Base-by-base conservation (phyloP, 2,113 vertebrate species). In the Brachypteracias leptosomus region DNA sequence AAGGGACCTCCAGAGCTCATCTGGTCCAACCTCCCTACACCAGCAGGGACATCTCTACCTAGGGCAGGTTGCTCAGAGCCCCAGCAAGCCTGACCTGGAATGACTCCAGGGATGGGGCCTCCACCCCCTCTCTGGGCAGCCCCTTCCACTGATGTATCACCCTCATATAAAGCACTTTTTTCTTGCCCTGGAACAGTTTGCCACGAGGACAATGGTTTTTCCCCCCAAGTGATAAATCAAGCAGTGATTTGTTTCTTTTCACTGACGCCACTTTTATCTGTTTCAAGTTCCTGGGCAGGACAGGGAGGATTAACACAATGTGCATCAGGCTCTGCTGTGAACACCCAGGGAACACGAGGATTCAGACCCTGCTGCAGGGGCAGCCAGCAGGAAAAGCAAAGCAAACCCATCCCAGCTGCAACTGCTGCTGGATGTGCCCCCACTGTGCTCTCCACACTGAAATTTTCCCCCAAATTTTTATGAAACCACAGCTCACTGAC, bases 101-200 rank as follows among this genome's bases (percentile, higher is more conserved):
- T n/a, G n/a, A n/a, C n/a, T n/a, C n/a, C n/a, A n/a, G n/a, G n/a
- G n/a, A n/a, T n/a, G n/a, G n/a, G n/a, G n/a, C n/a, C n/a, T n/a
- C n/a, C n/a, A n/a, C n/a, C n/a, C n/a, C n/a, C n/a, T n/a, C n/a
- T n/a, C n/a, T n/a, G n/a, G n/a, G n/a, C n/a, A n/a, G n/a, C n/a
- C n/a, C n/a, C n/a, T n/a, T n/a, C n/a, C n/a, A n/a, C n/a, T n/a
- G n/a, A n/a, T n/a, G n/a, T n/a, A n/a, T n/a, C n/a, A n/a, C n/a
- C n/a, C n/a, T n/a, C n/a, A n/a, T n/a, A n/a, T n/a, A n/a, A n/a
- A n/a, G n/a, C n/a, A n/a, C n/a, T n/a, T n/a, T n/a, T n/a, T n/a
- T n/a, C n/a, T n/a, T n/a, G n/a, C n/a, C n/a, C n/a, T n/a, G n/a
- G 16, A 33, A 16, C 0, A 25, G 20, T 10, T 31, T 33, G 31